Conservation (phyloP, 2,888 invertebrate species). For the Odiellus spinosus region DNA sequence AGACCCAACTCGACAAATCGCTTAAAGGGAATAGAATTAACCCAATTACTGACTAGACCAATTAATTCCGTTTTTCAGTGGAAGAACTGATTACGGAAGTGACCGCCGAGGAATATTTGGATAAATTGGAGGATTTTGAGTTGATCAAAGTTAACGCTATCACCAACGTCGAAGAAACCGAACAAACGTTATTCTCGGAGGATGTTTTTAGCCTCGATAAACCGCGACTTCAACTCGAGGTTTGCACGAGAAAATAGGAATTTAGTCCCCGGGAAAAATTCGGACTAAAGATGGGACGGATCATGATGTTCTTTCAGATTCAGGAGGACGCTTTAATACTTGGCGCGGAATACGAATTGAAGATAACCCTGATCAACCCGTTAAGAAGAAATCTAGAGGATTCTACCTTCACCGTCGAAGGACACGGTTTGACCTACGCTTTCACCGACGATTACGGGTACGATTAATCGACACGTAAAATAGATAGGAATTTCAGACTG, state of each 20-base stretch:
- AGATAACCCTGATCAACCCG: slow-evolving; percentile 50
- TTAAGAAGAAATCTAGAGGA: slow-evolving; percentile 45
- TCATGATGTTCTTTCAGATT: slow-evolving; percentile 34
- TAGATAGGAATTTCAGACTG: too few relatives aligned
- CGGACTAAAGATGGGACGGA: too few relatives aligned
- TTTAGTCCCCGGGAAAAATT: too few relatives aligned
- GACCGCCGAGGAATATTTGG: slow-evolving; percentile 48
- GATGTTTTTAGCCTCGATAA: slow-evolving; percentile 64
- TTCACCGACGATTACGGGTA: slow-evolving; percentile 36
- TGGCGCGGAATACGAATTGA: slow-evolving; percentile 39
- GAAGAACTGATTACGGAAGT: slow-evolving; percentile 46
- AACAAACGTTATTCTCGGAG: slow-evolving; percentile 64
- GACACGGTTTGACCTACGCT: slow-evolving; percentile 46
- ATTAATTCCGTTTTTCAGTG: slow-evolving; percentile 30
- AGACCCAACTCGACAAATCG: slow-evolving; percentile 3
- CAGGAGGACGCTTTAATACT: slow-evolving; percentile 42
- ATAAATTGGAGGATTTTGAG: slow-evolving; percentile 50
- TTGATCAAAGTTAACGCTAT: slow-evolving; percentile 55
- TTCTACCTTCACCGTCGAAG: slow-evolving; percentile 53
- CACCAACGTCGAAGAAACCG: slow-evolving; percentile 61
- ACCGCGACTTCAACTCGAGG: slow-evolving; percentile 51
- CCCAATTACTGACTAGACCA: background rate
- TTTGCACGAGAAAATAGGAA: slow-evolving; percentile 28
- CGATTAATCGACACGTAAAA: background rate
- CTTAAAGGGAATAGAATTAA: background rate